Evolutionary conservation across 2,888 invertebrate genomes (phyloP).

Genomic region (Sphecodes monilicornis): DNA sequence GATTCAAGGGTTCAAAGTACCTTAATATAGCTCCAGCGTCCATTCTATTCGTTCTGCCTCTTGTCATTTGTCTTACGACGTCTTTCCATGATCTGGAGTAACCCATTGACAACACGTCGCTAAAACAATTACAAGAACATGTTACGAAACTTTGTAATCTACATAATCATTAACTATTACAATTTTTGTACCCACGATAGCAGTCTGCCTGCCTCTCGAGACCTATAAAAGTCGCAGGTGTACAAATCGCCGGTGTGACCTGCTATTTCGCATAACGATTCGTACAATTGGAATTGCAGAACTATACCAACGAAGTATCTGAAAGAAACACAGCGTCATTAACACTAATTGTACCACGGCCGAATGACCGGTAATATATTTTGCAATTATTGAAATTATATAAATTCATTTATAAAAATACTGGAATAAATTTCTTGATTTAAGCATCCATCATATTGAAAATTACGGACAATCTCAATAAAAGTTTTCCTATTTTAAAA

Average conservation of each 20-base stretch:
- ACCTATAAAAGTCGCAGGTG: conserved; percentile 92
- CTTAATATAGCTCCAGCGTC: conserved; percentile 91
- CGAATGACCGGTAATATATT: too few species aligned
- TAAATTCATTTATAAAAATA: too few species aligned
- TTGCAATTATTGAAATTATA: too few species aligned
- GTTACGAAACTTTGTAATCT: not conserved
- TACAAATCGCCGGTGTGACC: conserved; percentile 91
- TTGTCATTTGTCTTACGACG: conserved; percentile 89
- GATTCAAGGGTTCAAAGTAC: conserved; percentile 92
- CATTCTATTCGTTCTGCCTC: conserved; percentile 89
- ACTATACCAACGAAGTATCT: conserved; percentile 94
- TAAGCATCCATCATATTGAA: too few species aligned
- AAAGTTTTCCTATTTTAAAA: too few species aligned
- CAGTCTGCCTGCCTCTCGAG: conserved; percentile 91
- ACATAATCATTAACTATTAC: not conserved
- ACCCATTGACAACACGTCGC: conserved; percentile 89
- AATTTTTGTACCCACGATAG: conserved; percentile 87
- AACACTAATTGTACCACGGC: too few species aligned
- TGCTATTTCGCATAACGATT: conserved; percentile 90
- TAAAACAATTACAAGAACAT: conserved; percentile 73
- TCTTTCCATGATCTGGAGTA: conserved; percentile 90
- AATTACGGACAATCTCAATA: too few species aligned
- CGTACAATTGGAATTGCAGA: conserved; percentile 94
- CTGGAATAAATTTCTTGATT: too few species aligned
- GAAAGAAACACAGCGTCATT: conserved; percentile 78